Conservation (phyloP, 1,140 invertebrate species). For the Scaptomyza hsui region DNA sequence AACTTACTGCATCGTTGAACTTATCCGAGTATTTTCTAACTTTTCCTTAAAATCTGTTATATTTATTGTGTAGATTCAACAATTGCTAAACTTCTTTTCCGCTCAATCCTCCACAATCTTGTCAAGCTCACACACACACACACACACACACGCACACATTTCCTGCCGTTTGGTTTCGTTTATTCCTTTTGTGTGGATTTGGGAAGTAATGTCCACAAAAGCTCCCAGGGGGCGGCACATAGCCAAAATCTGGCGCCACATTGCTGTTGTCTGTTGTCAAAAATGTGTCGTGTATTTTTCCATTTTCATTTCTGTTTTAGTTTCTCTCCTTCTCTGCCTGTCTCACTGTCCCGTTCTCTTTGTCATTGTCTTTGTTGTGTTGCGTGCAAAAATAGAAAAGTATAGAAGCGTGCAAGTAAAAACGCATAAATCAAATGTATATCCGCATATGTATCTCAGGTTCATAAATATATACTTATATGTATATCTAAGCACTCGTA, state of each 20-base stretch:
- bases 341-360: not conserved
- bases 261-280: conserved; percentile 66
- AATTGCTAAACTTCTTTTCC: conserved; percentile 20
- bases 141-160: conserved; percentile 7
- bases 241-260: conserved; percentile 61
- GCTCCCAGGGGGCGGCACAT: conserved; percentile 1
- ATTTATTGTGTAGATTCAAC: conserved; percentile 15
- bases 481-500: not conserved
- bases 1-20: no score
- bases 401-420: conserved; percentile 51
- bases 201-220: not conserved
- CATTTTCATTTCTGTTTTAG: conserved; percentile 9
- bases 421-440: conserved; percentile 63
- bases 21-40: no score
- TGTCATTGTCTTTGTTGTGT: conserved; percentile 33
- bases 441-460: no score
- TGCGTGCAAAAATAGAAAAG: conserved; percentile 69
- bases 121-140: not conserved
- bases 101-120: not conserved
- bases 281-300: conserved; percentile 44
- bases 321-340: not conserved
- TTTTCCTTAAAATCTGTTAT: not conserved
- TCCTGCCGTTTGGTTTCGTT: conserved; percentile 10
- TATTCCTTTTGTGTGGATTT: conserved; percentile 10
- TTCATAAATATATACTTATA: not conserved